Evolutionary conservation across 64 coral and sea anemone species (phyloP), one percentile per base, ranked within the genome.

Genomic region (Montipora capricornis): DNA sequence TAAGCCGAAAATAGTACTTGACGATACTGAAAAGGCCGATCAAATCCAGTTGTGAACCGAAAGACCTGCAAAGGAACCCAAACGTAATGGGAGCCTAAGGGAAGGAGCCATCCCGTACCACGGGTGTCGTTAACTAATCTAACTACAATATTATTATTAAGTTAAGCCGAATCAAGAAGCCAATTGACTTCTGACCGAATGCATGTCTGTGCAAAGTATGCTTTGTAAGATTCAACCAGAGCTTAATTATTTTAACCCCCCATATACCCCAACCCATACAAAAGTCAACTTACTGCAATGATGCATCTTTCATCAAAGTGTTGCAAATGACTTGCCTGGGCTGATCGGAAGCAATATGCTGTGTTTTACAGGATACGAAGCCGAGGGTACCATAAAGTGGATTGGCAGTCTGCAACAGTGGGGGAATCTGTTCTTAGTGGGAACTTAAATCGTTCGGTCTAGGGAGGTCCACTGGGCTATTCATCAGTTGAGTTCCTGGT

Each of bases 61-160:
- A 81, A 3, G 16, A 81, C 52, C 79, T 64, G 53, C n/a, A 81
- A 81, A 81, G 53, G 22, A 81, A 81, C 79, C 79, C 79, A 61
- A 8, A 59, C 20, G 0, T 59, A 24, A 81, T n/a, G 74, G 44
- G 12, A 37, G 53, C 20, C 48, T 37, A 58, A 5, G n/a, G 79
- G 79, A 47, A 81, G 50, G 50, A 81, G 4, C 79, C 79, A 24
- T 29, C n/a, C 53, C 79, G 6, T 6, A 7, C 79, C 50, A 13
- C 10, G 51, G 79, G 51, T 24, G 14, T 50, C 79, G 5, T 37
- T 81, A 81, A 53, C 55, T 29, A 50, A 58, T 0, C 12, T 81
- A 61, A 61, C 51, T 81, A 81, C 12, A 59, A 26, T 26, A 26
- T 26, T 26, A 26, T 26, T 26, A 26, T 1, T 81, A 29, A 29